Base-by-base conservation (phyloP, 2,113 vertebrate species). In the Otocyon megalotis region DNA sequence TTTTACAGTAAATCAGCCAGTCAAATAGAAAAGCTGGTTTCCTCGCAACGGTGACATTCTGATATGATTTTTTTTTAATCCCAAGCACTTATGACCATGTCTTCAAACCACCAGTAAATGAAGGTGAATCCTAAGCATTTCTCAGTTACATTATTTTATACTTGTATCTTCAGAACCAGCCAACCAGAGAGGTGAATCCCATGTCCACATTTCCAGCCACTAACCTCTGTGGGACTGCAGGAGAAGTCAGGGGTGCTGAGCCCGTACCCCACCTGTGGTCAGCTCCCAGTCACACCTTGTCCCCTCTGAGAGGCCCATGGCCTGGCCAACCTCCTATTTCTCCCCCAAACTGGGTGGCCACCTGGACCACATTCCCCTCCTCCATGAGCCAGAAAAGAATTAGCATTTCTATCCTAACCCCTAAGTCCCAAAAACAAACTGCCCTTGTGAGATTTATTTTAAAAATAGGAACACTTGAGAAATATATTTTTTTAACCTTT, bases 261-360 rank as follows among this genome's bases (percentile, higher is more conserved):
- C 43, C 30, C 56, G 28, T 48, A 5, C 3, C 35, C 14, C 43
- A 28, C 12, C 0, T 0, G 24, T 1, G 3, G 11, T 14, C n/a
- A n/a, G 17, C 14, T 54, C 48, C 63, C 32, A 63, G n/a, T 5
- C n/a, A 65, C 0, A 14, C 12, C 30, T 9, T 17, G n/a, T 54
- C 16, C 8, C 5, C 50, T 63, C 11, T 24, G n/a, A 35, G 50
- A 94, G 20, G n/a, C 24, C 30, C 3, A 0, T 5, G 17, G n/a
- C 22, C 37, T 26, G n/a, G 72, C 48, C 35, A 37, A 12, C 0
- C 8, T 37, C 48, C 28, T 28, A 28, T 6, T 32, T 92, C 53
- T 56, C 35, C 3, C n/a, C 6, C 43, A 43, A 6, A 43, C 43
- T 43, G 43, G 43, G 43, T 43, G 43, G 43, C 43, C 43, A 43